Evolutionary conservation across 2,888 invertebrate species (phyloP).

Genomic region (Torymus tubicola): DNA sequence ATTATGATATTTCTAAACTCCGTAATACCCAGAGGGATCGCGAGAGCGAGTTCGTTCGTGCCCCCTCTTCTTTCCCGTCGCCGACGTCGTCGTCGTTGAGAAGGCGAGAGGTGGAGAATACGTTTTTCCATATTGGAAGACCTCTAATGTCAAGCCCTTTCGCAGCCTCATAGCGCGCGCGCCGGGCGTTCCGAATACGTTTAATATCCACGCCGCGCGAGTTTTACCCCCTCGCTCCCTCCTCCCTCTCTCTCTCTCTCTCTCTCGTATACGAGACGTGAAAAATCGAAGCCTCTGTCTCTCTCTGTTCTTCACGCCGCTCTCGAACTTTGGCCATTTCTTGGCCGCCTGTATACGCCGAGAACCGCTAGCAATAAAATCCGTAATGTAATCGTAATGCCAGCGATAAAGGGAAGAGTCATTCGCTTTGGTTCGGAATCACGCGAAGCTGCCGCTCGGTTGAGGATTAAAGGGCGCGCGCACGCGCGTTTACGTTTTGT

Average conservation of each 20-base stretch:
- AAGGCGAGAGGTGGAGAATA: conserved; percentile 20
- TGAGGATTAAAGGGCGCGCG: conserved; percentile 16
- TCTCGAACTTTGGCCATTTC: conserved; percentile 9
- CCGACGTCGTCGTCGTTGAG: background rate
- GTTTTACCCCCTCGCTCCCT: background rate
- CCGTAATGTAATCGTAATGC: conserved; percentile 40
- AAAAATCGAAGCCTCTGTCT: conserved; percentile 33
- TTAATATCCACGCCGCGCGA: conserved; percentile 47
- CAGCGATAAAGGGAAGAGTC: conserved; percentile 41
- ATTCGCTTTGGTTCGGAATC: background rate
- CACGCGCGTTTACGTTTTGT: background rate
- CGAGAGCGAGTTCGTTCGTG: conserved; percentile 38
- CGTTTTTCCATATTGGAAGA: conserved; percentile 48
- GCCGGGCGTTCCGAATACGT: conserved; percentile 35
- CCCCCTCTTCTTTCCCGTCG: too few species aligned
- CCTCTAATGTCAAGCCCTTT: conserved; percentile 47
- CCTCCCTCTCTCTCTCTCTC: too few species aligned
- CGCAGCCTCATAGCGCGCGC: conserved; percentile 22
- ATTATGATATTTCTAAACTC: conserved; percentile 69
- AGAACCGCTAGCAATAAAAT: conserved; percentile 23
- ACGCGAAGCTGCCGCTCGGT: background rate
- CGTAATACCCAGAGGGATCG: conserved; percentile 64
- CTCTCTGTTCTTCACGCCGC: background rate
- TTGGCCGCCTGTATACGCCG: background rate
- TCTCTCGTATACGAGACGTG: conserved; percentile 7